phyloP scores from a whole-genome alignment of 2,888 invertebrate species.

The Prosapia bicincta region DNA sequence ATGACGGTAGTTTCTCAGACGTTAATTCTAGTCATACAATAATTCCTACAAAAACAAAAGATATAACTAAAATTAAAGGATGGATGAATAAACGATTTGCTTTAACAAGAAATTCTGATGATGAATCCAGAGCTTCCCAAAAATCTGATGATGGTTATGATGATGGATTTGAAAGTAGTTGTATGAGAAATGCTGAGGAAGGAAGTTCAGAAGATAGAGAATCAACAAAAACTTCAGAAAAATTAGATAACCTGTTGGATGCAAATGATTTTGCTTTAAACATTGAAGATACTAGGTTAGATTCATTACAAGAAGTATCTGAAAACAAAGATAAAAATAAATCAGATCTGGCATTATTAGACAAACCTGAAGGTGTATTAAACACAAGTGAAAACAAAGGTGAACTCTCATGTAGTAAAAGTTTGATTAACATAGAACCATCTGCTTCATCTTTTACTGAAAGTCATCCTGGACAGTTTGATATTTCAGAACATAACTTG shows the following conservation, averaged over 20 bases:
- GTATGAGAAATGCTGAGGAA: constrained; percentile 15
- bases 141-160: constrained; percentile 20
- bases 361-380: no score
- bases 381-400: no score
- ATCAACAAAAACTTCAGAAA: neutral
- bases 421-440: neutral
- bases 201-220: constrained; percentile 14
- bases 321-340: neutral
- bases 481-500: neutral
- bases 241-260: neutral
- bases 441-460: neutral
- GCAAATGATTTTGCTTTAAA: neutral
- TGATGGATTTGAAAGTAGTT: constrained; percentile 8
- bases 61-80: constrained; percentile 22
- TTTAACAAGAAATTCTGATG: neutral
- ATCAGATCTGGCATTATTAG: no score
- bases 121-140: constrained; percentile 9
- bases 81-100: constrained; percentile 24
- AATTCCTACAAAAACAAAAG: constrained; percentile 19
- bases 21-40: constrained; percentile 20
- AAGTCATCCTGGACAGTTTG: neutral
- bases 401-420: neutral
- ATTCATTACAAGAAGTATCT: neutral
- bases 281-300: neutral
- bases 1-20: constrained; percentile 18